Percentiles rank a stretch among this genome's conserved stretches.
These are phyloP conservation scores for Barbus barbus DNA, from an alignment of 2,113 vertebrate genomes.

Conservation along the genomic window DNA sequence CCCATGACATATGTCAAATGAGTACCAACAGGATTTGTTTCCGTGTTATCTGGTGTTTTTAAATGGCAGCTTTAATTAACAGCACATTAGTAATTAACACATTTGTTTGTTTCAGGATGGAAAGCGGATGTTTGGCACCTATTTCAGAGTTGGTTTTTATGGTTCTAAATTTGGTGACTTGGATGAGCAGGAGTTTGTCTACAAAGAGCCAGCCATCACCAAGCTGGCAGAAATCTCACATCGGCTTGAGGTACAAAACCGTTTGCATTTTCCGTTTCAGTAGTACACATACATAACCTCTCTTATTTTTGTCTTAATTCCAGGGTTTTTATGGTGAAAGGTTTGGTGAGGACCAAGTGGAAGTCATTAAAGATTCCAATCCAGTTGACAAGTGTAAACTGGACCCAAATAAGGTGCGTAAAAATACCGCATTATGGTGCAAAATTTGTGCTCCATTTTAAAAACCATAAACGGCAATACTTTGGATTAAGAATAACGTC, in stretches of 20 bases:
- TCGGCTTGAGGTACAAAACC: constrained; percentile 87
- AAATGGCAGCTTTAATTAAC: background rate
- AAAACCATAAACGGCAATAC: background rate
- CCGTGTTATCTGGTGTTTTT: background rate
- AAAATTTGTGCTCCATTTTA: background rate
- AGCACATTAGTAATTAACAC: background rate
- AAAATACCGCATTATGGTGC: background rate
- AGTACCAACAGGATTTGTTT: background rate
- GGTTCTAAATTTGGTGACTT: constrained; percentile 95
- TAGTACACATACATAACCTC: background rate
- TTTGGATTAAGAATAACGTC: background rate
- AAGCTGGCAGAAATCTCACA: constrained; percentile 98
- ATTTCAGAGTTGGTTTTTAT: constrained; percentile 97
- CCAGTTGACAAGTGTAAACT: constrained; percentile 98
- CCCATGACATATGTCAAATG: background rate
- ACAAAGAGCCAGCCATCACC: constrained; percentile 98
- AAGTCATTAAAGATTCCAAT: constrained; percentile 98
- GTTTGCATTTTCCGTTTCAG: background rate
- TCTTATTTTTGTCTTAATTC: constrained; percentile 26
- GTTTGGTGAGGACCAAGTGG: constrained; percentile 94
- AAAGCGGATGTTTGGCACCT: constrained; percentile 99
- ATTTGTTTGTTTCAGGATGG: constrained; percentile 77
- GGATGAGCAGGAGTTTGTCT: constrained; percentile 98
- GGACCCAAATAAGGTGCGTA: constrained; percentile 90
- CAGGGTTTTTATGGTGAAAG: constrained; percentile 97